Base-by-base conservation (phyloP, 2,797 vertebrate genomes). In the Allochrocebus solatus region DNA sequence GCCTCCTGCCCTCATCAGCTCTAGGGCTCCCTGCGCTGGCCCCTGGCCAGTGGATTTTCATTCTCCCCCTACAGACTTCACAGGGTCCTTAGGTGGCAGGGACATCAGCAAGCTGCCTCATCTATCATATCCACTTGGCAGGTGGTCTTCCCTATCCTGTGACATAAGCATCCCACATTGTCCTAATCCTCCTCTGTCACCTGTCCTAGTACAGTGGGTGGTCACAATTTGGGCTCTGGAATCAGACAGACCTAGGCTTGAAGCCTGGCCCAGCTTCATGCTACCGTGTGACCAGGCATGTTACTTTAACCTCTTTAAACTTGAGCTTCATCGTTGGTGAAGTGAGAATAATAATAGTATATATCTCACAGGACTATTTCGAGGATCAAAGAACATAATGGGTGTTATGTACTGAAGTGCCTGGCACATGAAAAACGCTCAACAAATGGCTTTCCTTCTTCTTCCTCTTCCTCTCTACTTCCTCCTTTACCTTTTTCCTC, bases 231-330 rank as follows among this genome's bases (percentile, higher is more conserved):
- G 87, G 75, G n/a, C 46, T 92, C 88, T 96, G 93, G 50, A 86
- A 16, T 74, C 24, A 28, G 17, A 50, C 33, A 72, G 91, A 82
- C 22, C 2, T 67, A 74, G 26, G 26, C 81, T 46, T 83, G 85
- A 43, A 55, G 79, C 50, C 21, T 74, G 78, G 41, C 8, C 36
- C 22, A 61, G 78, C 50, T 53, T 5, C 41, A 2, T 8, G 0
- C 19, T 28, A 5, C 78, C 75, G 17, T 72, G 88, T 87, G 87
- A 61, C 70, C 76, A 67, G 78, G 33, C n/a, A 3, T 0, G 5
- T 87, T 87, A 72, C 72, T 84, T 67, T 24, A 81, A 67, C 46
- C 2, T 79, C 93, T 89, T 97, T 94, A 82, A 89, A 67, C 70
- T 89, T 76, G 50, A 84, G 89, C 67, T 93, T 89, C 53, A 46